Evolutionary conservation across 2,888 invertebrate species (phyloP).

Genomic region (Scaeva pyrastri): DNA sequence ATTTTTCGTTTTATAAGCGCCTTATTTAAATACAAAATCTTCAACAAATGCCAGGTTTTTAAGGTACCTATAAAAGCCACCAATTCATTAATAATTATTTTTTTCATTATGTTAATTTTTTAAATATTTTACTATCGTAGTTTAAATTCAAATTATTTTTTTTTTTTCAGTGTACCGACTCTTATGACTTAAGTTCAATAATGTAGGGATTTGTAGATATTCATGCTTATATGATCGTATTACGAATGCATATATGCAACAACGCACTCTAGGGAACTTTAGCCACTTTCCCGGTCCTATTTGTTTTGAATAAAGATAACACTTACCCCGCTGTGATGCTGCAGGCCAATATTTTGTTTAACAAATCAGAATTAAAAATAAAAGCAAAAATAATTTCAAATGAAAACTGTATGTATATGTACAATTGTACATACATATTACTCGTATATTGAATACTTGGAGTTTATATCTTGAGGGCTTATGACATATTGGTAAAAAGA

Average conservation of each 20-base stretch:
- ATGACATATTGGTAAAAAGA: conserved; percentile 33
- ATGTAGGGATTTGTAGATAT: not conserved
- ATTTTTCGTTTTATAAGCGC: too few species aligned
- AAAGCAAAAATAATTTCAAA: conserved; percentile 4
- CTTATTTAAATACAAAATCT: too few species aligned
- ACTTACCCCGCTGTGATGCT: conserved; percentile 71
- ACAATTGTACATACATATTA: too few species aligned
- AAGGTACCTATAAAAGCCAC: too few species aligned
- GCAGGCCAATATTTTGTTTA: conserved; percentile 53
- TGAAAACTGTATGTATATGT: not conserved
- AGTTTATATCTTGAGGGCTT: conserved; percentile 37
- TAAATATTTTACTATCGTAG: too few species aligned
- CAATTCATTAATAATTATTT: too few species aligned
- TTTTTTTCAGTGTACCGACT: conserved; percentile 8
- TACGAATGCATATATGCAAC: conserved; percentile 10
- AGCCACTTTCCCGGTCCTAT: conserved; percentile 50
- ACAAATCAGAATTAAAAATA: not conserved
- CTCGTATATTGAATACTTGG: conserved; percentile 47
- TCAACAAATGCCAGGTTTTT: too few species aligned
- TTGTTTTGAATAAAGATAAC: conserved; percentile 72
- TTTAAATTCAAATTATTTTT: too few species aligned
- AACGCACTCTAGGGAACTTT: not conserved
- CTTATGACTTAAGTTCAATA: not conserved
- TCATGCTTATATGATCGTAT: not conserved
- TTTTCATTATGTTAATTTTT: too few species aligned